Evolutionary conservation across 2,797 vertebrate genomes (phyloP), one percentile per base, ranked within the genome.

Genomic region (Xenops minutus): DNA sequence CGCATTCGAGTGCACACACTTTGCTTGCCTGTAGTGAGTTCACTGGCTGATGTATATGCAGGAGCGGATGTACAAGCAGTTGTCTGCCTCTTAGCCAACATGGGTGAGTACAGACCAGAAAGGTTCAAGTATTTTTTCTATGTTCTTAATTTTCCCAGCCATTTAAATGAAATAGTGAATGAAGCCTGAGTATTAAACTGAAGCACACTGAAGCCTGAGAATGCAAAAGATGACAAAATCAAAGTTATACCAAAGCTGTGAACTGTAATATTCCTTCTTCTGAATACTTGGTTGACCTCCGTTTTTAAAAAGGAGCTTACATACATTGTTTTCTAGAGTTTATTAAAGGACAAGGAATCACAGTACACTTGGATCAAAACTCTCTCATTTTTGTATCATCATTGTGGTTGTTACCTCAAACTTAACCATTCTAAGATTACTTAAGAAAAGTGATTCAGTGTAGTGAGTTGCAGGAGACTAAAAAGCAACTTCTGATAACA

Each of bases 1-100:
- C 98, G 99, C 36, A 99, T 99, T 96, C 94, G 99, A 64, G 99
- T 99, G 58, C 99, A 99, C 64, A 99, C 99, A 0, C 98, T 99
- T 62, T 99, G 99, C 96, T 98, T 99, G 96, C 99, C 99, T 0
- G 99, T 99, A 75, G 99, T 99, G 43, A 99, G 87, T 95, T 99
- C 99, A 22, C 97, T 99, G 89, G 97, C 98, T 39, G 99, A 99
- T 22, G 98, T 99, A 30, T 99, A 99, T 23, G 98, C 99, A 3
- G 99, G 99, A 71, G 99, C 99, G 0, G 99, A 99, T 32, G 98
- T 99, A 44, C 99, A 99, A 96, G 99, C 99, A 26, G 97, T 99
- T 94, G 96, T 99, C 29, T 99, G 99, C 75, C 98, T 99, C 54
- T 98, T 99, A 10, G 99, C 99, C 84, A 99, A 99, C 95, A 99